Base-by-base conservation (phyloP, 2,888 invertebrate species). In the Tribolium freemani region DNA sequence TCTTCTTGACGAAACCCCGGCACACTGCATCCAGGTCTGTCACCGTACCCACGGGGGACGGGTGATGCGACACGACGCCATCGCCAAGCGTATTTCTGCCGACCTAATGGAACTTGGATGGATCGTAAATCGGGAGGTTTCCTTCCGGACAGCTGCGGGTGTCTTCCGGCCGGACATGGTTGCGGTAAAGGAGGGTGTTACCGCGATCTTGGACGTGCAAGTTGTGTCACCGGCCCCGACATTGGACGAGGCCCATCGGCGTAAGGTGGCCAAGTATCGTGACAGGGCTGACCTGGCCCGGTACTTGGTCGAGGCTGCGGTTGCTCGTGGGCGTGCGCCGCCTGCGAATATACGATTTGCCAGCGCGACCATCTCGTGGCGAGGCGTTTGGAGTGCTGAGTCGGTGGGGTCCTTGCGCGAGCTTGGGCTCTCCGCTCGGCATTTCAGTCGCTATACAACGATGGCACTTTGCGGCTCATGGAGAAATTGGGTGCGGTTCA, bases 1-100 rank as follows among this genome's bases (percentile, higher is more conserved):
- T 46, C 20, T n/a, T 5, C 8, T 38, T 6, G 16, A 16, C 20
- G 21, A 58, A 38, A 58, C 58, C 3, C 58, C 20, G 44, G 20
- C 44, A 9, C 58, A 58, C 6, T 58, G 58, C 20, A 58, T 58
- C 20, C 58, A 58, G 58, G 58, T 58, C 0, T 58, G 58, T 45
- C 58, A 58, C n/a, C 31, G 16, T n/a, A n/a, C n/a, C n/a, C 58
- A 58, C 45, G 21, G 58, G 2, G 58, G 45, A 1, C 44, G 45
- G 20, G 8, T 58, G n/a, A 10, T 45, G 10, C 58, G 58, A 1
- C 58, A 58, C 21, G 58, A 31, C 13, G 13, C 16, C 16, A 16
- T 16, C 16, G 16, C 16, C 16, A 16, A 16, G 16, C 16, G 16
- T 2, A 16, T 57, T 11, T 3, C 10, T 2, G 6, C n/a, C 5